Percentiles rank a stretch among this genome's conserved stretches.
Evolutionary conservation across 2,797 vertebrate species (phyloP).

Genomic region (Acipenser oxyrinchus): DNA sequence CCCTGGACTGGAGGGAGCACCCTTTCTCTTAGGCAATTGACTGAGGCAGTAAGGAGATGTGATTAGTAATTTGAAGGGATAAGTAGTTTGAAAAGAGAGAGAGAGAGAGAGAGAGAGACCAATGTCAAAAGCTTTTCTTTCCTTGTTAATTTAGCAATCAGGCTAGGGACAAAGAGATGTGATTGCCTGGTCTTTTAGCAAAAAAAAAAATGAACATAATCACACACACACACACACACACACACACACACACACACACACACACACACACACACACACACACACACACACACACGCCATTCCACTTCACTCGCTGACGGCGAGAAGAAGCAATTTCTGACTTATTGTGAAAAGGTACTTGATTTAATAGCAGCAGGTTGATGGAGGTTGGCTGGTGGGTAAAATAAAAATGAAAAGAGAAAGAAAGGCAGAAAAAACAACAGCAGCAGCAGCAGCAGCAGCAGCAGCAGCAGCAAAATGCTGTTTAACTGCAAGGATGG

Average conservation of each 20-base stretch:
- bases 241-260: neutral
- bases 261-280: neutral
- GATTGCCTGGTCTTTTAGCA: neutral
- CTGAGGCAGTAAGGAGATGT: neutral
- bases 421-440: neutral
- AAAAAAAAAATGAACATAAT: neutral
- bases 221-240: neutral
- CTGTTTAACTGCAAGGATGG: no score
- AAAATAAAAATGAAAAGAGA: neutral
- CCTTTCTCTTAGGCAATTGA: neutral
- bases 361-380: slow-evolving; percentile 2
- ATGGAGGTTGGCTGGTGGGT: neutral
- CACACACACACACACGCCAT: neutral
- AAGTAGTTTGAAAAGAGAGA: neutral
- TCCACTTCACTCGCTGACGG: neutral
- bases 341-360: neutral
- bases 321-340: neutral
- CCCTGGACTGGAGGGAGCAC: neutral
- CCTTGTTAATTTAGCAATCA: neutral
- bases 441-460: neutral
- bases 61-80: neutral
- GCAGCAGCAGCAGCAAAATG: no score
- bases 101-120: no score
- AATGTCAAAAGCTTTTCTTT: neutral
- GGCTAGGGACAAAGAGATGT: neutral